Conservation (phyloP, 1,140 invertebrate species). For the Brachystomella parvula region DNA sequence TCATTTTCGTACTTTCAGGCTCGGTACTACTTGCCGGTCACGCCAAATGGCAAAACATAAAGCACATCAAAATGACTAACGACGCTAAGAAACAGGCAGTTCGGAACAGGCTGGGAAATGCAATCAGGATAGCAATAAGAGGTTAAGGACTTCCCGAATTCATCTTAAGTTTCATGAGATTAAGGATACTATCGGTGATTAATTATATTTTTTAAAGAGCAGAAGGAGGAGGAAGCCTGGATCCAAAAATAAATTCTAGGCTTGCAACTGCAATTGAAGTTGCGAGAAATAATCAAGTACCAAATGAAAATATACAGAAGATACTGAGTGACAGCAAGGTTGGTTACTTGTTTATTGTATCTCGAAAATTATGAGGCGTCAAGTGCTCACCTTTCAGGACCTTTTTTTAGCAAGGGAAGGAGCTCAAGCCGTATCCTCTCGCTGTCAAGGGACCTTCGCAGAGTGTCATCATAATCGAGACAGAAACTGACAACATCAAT, state of each 20-base stretch:
- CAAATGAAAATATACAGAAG: conserved; percentile 20
- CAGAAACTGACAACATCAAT: conserved; percentile 8
- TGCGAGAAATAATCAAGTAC: conserved; percentile 21
- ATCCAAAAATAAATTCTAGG: conserved; percentile 25
- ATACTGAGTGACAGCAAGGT: conserved; percentile 1
- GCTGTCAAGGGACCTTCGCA: conserved; percentile 22
- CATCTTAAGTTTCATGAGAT: not conserved
- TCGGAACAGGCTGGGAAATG: conserved; percentile 26
- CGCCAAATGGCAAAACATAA: conserved; percentile 46
- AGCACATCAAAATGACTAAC: conserved; percentile 43
- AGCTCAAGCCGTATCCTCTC: not conserved
- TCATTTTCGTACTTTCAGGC: no score
- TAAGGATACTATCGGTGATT: not conserved
- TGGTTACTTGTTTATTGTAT: not conserved
- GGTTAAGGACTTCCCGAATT: not conserved
- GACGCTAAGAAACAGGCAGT: conserved; percentile 39
- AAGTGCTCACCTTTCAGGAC: not conserved
- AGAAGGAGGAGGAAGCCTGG: conserved; percentile 23
- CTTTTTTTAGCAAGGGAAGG: not conserved
- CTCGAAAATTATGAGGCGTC: not conserved
- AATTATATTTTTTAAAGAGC: not conserved
- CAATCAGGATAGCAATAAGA: conserved; percentile 22
- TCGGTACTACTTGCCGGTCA: conserved; percentile 41
- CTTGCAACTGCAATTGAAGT: conserved; percentile 21
- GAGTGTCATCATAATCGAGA: conserved; percentile 19